Percentiles rank a stretch among this genome's conserved stretches.
These are phyloP conservation scores for Rana temporaria DNA, from an alignment of 2,113 vertebrate species.

Conservation along the genomic window DNA sequence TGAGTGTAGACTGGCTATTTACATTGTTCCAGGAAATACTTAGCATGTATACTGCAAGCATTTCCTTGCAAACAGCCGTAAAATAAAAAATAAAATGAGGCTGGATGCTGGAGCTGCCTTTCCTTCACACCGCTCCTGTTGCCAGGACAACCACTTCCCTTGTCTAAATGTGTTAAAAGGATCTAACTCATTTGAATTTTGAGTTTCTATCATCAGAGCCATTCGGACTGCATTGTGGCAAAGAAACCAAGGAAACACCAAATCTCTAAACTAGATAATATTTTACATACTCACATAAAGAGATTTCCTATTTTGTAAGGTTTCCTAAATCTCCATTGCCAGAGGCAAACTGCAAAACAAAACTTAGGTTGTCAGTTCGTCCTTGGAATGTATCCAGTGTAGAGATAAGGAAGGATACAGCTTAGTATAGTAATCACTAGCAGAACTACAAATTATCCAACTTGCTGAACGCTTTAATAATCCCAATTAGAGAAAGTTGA, in stretches of 20 bases:
- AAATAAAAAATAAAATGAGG: slow-evolving; percentile 20
- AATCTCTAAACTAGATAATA: slow-evolving; percentile 35
- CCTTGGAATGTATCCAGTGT: slow-evolving; percentile 20
- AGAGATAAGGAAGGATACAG: background rate
- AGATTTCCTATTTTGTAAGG: background rate
- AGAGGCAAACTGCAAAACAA: background rate
- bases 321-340: slow-evolving; percentile 3
- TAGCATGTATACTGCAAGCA: background rate
- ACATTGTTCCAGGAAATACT: background rate
- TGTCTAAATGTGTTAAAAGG: slow-evolving; percentile 6
- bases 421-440: background rate
- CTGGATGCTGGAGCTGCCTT: background rate
- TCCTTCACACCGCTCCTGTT: slow-evolving; percentile 57
- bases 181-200: slow-evolving; percentile 56
- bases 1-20: background rate
- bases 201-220: slow-evolving; percentile 13
- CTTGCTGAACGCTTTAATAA: background rate
- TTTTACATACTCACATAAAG: background rate
- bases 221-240: slow-evolving; percentile 8
- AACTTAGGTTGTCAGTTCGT: slow-evolving; percentile 7
- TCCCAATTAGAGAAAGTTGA: background rate
- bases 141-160: slow-evolving; percentile 64
- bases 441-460: background rate
- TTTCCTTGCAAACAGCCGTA: slow-evolving; percentile 15
- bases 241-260: slow-evolving; percentile 30